These are phyloP conservation scores for Melieria picta DNA, from an alignment of 2,888 invertebrate genomes.

Conservation along the genomic window DNA sequence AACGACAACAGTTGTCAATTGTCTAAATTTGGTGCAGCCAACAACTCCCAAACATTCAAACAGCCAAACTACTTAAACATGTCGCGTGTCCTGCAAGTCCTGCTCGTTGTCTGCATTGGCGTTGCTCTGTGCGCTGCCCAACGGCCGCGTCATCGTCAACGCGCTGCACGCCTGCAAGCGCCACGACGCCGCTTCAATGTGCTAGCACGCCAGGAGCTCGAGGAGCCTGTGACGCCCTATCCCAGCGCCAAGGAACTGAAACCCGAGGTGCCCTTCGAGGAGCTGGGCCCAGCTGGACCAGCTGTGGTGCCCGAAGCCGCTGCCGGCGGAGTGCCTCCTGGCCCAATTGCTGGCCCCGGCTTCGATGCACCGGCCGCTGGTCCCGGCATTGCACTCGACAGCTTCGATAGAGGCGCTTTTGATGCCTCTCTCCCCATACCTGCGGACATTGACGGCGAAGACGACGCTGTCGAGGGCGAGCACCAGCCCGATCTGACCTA, in stretches of 20 bases:
- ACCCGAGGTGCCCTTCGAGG: slow-evolving; percentile 59
- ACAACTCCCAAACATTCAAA: background rate
- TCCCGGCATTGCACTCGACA: slow-evolving; percentile 11
- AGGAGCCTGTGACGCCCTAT: slow-evolving; percentile 57
- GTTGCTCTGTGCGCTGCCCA: slow-evolving; percentile 43
- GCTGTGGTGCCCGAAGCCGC: background rate
- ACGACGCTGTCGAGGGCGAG: background rate
- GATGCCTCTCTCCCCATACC: background rate
- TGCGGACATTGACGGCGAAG: slow-evolving; percentile 10
- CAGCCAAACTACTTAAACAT: slow-evolving; percentile 39
- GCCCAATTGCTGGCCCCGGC: background rate
- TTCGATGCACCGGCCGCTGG: background rate
- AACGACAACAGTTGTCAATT: slow-evolving; percentile 24
- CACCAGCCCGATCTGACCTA: slow-evolving; percentile 43
- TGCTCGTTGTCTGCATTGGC: slow-evolving; percentile 45
- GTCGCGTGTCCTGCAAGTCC: slow-evolving; percentile 51
- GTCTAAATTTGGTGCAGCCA: slow-evolving; percentile 9
- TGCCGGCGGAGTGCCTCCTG: background rate
- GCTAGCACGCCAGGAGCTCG: slow-evolving; percentile 55
- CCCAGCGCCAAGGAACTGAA: slow-evolving; percentile 58
- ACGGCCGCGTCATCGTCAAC: slow-evolving; percentile 45
- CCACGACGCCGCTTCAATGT: slow-evolving; percentile 48
- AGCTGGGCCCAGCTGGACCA: slow-evolving; percentile 40
- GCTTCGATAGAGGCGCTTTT: background rate
- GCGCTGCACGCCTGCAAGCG: slow-evolving; percentile 45